Evolutionary conservation across 1,140 invertebrate genomes (phyloP).

Genomic region (Drosophila ogumai): DNA sequence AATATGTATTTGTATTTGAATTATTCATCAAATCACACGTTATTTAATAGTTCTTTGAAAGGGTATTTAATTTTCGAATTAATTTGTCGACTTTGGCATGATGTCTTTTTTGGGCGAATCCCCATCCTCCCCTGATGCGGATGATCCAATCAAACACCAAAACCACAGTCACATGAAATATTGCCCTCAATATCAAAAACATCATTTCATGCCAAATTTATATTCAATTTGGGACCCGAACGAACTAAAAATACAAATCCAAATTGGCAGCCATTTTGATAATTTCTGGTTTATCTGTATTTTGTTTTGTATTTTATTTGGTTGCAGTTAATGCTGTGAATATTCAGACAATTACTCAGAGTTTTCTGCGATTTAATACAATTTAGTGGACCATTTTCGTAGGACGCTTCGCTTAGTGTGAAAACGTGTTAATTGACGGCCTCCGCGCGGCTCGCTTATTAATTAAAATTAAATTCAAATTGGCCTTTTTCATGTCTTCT

Average conservation of each 20-base stretch:
- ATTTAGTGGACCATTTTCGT: constrained; percentile 53
- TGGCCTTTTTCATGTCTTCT: constrained; percentile 9
- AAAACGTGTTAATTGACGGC: constrained; percentile 72
- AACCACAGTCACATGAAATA: constrained; percentile 36
- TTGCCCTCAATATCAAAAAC: constrained; percentile 67
- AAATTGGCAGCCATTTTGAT: constrained; percentile 60
- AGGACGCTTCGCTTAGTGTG: constrained; percentile 58
- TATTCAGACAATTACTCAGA: constrained; percentile 42
- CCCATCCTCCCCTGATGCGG: background rate
- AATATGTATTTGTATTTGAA: too few relatives aligned
- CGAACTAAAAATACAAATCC: constrained; percentile 25
- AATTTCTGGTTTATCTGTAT: constrained; percentile 43
- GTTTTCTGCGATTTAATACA: constrained; percentile 41
- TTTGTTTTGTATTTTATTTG: constrained; percentile 39
- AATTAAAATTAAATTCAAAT: constrained; percentile 35
- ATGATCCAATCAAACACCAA: constrained; percentile 42
- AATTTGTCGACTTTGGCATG: background rate
- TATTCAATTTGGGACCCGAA: constrained; percentile 65
- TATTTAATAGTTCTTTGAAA: background rate
- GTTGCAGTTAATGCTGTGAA: constrained; percentile 41
- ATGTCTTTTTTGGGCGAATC: constrained; percentile 26
- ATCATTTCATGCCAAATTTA: constrained; percentile 85
- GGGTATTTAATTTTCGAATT: constrained; percentile 1
- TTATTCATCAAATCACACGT: too few relatives aligned
- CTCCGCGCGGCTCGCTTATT: constrained; percentile 19